Conservation (phyloP, 2,113 vertebrate genomes). For the Eubucco bourcierii region DNA sequence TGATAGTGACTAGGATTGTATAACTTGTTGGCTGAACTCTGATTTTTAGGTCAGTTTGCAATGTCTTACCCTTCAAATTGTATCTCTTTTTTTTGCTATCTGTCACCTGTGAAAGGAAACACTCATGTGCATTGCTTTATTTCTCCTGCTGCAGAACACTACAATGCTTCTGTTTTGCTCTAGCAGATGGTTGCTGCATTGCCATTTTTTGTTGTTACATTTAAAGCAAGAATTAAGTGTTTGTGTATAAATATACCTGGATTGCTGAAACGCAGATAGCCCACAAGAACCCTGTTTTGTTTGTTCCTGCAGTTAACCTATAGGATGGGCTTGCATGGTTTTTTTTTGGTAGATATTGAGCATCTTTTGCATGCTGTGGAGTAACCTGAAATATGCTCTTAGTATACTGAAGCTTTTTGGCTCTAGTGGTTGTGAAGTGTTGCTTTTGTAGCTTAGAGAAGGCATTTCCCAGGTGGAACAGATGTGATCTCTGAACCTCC, state of each 20-base stretch:
- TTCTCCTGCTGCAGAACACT: neutral
- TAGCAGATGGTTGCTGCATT: neutral
- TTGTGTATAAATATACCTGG: neutral
- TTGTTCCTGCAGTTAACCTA: neutral
- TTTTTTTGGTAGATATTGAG: neutral
- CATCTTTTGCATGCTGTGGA: neutral
- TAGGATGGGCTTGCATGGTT: neutral
- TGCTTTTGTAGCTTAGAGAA: neutral
- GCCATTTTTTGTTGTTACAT: neutral
- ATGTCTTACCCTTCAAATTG: neutral
- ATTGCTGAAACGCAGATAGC: neutral
- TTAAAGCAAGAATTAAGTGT: neutral
- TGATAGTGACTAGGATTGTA: neutral
- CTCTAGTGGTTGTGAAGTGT: neutral
- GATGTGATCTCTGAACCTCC: neutral
- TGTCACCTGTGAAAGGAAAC: neutral
- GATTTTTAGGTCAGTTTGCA: neutral
- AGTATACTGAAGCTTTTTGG: neutral
- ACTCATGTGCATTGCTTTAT: neutral
- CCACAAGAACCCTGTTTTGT: neutral
- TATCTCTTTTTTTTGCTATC: neutral
- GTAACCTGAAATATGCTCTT: neutral
- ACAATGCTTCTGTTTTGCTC: neutral
- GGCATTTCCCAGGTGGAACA: neutral
- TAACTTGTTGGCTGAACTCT: neutral